These are phyloP conservation scores for Chaenocephalus aceratus DNA, from an alignment of 2,113 vertebrate genomes.

Conservation along the genomic window DNA sequence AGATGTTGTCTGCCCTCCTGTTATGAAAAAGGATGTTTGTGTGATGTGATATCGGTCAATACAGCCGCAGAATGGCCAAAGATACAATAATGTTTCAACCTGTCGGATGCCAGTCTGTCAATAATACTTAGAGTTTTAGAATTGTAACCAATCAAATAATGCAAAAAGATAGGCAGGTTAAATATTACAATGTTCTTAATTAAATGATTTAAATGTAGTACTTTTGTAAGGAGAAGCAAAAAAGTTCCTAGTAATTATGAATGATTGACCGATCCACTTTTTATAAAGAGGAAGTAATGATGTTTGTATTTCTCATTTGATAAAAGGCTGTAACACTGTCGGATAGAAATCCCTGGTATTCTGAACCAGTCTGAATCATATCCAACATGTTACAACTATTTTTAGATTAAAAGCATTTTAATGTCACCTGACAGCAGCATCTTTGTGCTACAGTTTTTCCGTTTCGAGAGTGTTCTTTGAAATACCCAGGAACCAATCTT, in stretches of 20 bases:
- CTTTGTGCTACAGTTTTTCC: not conserved
- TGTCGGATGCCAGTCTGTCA: slow-evolving; percentile 7
- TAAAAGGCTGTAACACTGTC: not conserved
- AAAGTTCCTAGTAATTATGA: too few species aligned
- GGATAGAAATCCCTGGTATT: not conserved
- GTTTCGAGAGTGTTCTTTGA: not conserved
- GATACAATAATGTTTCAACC: slow-evolving; percentile 12
- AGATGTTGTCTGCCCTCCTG: slow-evolving; percentile 6
- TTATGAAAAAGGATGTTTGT: slow-evolving; percentile 13
- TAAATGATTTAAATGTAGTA: not conserved
- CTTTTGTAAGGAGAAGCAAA: too few species aligned
- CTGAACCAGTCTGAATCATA: not conserved
- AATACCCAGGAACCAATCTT: not conserved
- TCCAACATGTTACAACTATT: not conserved
- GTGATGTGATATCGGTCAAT: not conserved
- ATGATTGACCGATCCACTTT: too few species aligned
- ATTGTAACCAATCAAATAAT: slow-evolving; percentile 6
- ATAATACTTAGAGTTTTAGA: slow-evolving; percentile 15
- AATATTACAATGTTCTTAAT: not conserved
- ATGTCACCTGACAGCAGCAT: not conserved
- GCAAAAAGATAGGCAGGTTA: not conserved
- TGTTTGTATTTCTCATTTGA: not conserved
- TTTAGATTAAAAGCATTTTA: not conserved
- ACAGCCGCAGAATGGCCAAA: not conserved
- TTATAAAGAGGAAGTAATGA: too few species aligned